These are phyloP conservation scores for Balearica regulorum DNA, from an alignment of 2,797 vertebrate genomes.

Conservation along the genomic window DNA sequence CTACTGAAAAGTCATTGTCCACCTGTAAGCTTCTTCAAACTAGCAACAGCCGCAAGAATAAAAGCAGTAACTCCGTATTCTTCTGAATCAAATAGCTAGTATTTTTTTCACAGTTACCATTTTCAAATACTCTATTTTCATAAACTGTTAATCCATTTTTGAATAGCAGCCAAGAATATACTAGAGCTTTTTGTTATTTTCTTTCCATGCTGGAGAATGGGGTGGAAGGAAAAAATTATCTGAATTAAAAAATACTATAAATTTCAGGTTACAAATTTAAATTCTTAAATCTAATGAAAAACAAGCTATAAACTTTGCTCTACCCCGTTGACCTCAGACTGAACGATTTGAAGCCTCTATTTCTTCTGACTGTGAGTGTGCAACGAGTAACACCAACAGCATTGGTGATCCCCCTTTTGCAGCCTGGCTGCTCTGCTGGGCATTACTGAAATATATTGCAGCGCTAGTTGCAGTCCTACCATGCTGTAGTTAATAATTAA, in stretches of 20 bases:
- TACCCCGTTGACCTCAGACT: not conserved
- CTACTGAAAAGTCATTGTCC: not conserved
- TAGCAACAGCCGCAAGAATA: not conserved
- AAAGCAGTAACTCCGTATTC: not conserved
- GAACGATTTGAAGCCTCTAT: not conserved
- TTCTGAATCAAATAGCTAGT: not conserved
- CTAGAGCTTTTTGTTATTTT: not conserved
- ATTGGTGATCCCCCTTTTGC: not conserved
- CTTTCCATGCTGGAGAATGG: not conserved
- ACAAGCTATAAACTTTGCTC: not conserved
- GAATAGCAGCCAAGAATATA: not conserved
- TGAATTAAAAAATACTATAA: not conserved
- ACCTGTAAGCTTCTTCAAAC: not conserved
- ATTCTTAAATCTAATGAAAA: not conserved
- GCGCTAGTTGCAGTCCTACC: not conserved
- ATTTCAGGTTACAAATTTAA: not conserved
- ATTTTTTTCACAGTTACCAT: not conserved
- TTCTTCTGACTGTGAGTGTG: not conserved
- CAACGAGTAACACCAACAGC: not conserved
- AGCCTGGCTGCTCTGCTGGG: not conserved
- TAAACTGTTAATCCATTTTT: not conserved
- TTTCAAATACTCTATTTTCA: not conserved
- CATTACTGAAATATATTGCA: not conserved
- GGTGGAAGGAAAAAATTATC: not conserved
- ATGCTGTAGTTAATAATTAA: not conserved